Base-by-base conservation (phyloP, 2,797 vertebrate species). In the Loris lydekkerianus region DNA sequence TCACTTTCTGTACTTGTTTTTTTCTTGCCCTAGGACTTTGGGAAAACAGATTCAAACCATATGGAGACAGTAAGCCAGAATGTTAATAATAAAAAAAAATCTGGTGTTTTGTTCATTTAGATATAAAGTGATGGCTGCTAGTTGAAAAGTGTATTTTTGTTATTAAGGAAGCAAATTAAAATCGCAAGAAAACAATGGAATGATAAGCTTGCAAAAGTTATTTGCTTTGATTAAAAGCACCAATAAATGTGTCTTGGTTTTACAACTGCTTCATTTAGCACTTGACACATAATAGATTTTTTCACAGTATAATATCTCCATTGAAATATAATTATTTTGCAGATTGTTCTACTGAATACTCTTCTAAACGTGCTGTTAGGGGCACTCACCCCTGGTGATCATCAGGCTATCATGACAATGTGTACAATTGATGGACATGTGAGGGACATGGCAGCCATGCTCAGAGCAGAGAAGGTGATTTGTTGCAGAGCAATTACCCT, bases 401-500 rank as follows among this genome's bases (percentile, higher is more conserved):
- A 99, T 98, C 99, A 99, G 98, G 99, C 99, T 98, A 99, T 99
- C 97, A 99, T 99, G 99, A 99, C 99, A 86, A 98, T 99, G 93
- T 99, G 99, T 97, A 99, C 99, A 97, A 99, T 99, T 97, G 99
- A 99, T 97, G 99, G 99, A 97, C 99, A 99, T 9, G 98, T 98
- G 75, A 99, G 99, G 95, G 99, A 99, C 90, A 98, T 99, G 96
- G 99, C 99, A 88, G 99, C 99, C 97, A 98, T 34, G 97, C 99
- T 99, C 82, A 98, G 99, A 98, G 98, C 98, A 97, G 99, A 99
- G 98, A 99, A 99, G 99, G 99, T 99, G 99, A 99, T 99, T 99
- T 99, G 99, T 98, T 98, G 97, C 98, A 98, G 98, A 99, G 99
- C 99, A 99, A 99, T 99, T 99, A 99, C 99, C 98, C 99, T 99